These are phyloP conservation scores for Crossaster papposus DNA, from an alignment of 53 echinoderm and acorn worm species.

Conservation along the genomic window DNA sequence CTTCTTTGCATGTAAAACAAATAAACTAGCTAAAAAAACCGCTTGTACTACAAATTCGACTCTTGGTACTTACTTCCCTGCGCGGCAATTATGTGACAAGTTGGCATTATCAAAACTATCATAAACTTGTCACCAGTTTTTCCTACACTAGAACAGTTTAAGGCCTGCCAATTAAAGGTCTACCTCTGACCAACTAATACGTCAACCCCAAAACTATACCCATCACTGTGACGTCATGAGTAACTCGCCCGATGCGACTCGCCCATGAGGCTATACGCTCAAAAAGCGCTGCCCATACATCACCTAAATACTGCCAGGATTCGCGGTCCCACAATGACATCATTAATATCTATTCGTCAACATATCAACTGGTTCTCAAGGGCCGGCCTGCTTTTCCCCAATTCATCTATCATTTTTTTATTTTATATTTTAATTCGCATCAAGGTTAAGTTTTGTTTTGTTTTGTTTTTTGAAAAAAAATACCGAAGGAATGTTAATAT, in stretches of 20 bases:
- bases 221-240: not conserved
- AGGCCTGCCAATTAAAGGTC: not conserved
- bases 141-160: not conserved
- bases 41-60: too few relatives aligned
- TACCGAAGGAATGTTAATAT: not conserved
- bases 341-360: constrained; percentile 10
- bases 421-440: not conserved
- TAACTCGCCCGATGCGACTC: not conserved
- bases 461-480: too few relatives aligned
- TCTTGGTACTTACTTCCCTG: too few relatives aligned
- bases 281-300: not conserved
- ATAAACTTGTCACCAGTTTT: not conserved
- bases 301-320: not conserved
- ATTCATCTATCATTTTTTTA: not conserved
- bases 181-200: not conserved
- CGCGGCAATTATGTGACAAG: too few relatives aligned
- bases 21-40: too few relatives aligned
- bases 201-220: not conserved
- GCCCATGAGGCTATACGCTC: not conserved
- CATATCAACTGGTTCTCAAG: not conserved
- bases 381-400: not conserved
- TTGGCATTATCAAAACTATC: too few relatives aligned
- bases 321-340: not conserved
- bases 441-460: not conserved
- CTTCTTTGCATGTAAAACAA: too few relatives aligned